Base-by-base conservation (phyloP, 1,140 invertebrate species). In the Branchinecta lindahli region DNA sequence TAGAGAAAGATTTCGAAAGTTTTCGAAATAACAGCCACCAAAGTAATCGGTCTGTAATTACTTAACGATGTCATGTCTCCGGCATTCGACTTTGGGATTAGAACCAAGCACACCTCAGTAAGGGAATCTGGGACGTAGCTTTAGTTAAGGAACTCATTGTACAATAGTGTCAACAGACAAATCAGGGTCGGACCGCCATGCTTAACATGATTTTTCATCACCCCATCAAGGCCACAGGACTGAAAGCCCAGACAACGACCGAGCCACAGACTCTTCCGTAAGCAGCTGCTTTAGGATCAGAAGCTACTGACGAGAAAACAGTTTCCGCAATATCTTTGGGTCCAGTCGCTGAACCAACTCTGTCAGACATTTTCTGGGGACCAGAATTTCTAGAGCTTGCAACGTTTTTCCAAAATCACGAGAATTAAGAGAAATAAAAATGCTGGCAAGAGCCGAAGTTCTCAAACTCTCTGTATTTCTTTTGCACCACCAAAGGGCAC, bases 21-120 rank as follows among this genome's bases (percentile, higher is more conserved):
- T n/a, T 52, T 52, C n/a, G 47, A 52, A n/a, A 52, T 52, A n/a
- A n/a, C 47, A 52, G 47, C 47, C 47, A n/a, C 47, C n/a, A 52
- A 52, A n/a, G n/a, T n/a, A n/a, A n/a, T n/a, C n/a, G n/a, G n/a
- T n/a, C n/a, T n/a, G n/a, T n/a, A n/a, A n/a, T n/a, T n/a, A n/a
- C n/a, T n/a, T n/a, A n/a, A n/a, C n/a, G n/a, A n/a, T n/a, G n/a
- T n/a, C n/a, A n/a, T n/a, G n/a, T n/a, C n/a, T n/a, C n/a, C n/a
- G n/a, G n/a, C n/a, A n/a, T n/a, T n/a, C n/a, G n/a, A n/a, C 47
- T 52, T 52, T n/a, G 47, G 9, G n/a, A 52, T 52, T 9, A n/a
- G 47, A 52, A 52, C 47, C 47, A 52, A n/a, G 47, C 47, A 52
- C 9, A 52, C 47, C 47, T 9, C 47, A 52, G 47, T 52, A 52